Conservation (phyloP, 2,888 invertebrate genomes). For the Tinea trinotella region DNA sequence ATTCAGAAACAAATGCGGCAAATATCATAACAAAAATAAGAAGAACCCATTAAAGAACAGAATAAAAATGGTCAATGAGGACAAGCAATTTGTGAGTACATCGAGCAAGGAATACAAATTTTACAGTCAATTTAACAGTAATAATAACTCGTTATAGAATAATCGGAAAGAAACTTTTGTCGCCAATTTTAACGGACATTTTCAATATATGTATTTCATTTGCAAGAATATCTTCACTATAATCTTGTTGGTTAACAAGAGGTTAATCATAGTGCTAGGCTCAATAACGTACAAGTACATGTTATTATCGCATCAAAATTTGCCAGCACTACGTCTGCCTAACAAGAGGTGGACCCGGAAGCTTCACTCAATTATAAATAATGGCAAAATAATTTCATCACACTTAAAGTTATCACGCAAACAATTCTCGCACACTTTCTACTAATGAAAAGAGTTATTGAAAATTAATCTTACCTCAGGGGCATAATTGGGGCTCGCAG, state of each 20-base stretch:
- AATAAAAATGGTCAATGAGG: no score
- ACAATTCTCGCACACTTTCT: slow-evolving; percentile 1
- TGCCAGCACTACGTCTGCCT: slow-evolving; percentile 27
- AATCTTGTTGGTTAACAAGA: slow-evolving; percentile 34
- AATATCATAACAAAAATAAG: no score
- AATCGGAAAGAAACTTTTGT: neutral
- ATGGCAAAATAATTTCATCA: slow-evolving; percentile 20
- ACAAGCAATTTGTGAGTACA: no score
- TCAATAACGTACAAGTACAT: slow-evolving; percentile 30
- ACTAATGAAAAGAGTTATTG: slow-evolving; percentile 1
- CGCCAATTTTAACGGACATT: neutral
- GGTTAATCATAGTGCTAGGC: slow-evolving; percentile 31
- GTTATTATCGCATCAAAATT: slow-evolving; percentile 32
- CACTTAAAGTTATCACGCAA: slow-evolving; percentile 7
- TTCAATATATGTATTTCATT: neutral
- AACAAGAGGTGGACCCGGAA: slow-evolving; percentile 33
- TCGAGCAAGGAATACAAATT: no score
- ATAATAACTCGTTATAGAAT: neutral
- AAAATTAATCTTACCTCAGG: neutral
- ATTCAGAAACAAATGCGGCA: no score
- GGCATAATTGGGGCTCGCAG: neutral
- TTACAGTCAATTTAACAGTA: no score
- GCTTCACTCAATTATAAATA: slow-evolving; percentile 29
- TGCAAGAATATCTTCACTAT: slow-evolving; percentile 20
- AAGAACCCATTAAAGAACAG: no score